A percentile compares a stretch with the other conserved stretches of the same genome.
phyloP scores from a whole-genome alignment of 2,888 invertebrate genomes.

The Frankliniella fusca region DNA sequence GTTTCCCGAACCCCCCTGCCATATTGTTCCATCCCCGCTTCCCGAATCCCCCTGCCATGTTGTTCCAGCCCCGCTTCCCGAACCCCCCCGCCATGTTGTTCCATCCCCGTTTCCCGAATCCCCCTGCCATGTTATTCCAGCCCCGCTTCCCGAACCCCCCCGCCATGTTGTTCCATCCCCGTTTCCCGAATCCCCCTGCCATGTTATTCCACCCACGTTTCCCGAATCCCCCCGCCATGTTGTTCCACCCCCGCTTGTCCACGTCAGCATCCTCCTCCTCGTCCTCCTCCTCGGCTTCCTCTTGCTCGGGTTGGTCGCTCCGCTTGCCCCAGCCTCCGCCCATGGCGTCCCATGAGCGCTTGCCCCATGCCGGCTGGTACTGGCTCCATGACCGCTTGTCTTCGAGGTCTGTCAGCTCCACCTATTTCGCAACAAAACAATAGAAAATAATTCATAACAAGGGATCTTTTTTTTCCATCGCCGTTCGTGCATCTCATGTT shows the following conservation, averaged over 20 bases:
- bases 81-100: not conserved
- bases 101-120: not conserved
- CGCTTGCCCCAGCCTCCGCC: conserved; percentile 9
- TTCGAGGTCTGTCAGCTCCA: not conserved
- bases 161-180: not conserved
- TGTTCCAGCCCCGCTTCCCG: not conserved
- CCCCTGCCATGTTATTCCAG: not conserved
- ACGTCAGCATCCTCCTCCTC: not conserved
- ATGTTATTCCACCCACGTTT: not conserved
- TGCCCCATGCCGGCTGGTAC: not conserved
- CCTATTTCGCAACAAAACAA: not conserved
- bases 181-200: not conserved
- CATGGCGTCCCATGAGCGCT: not conserved
- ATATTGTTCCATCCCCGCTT: not conserved
- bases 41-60: not conserved
- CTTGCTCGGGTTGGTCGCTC: not conserved
- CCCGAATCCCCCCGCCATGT: not conserved
- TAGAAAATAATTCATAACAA: not conserved
- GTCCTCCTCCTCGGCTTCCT: not conserved
- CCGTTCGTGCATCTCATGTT: too few species aligned
- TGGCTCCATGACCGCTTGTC: conserved; percentile 20
- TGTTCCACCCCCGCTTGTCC: conserved; percentile 4
- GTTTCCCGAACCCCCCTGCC: not conserved
- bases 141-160: not conserved
- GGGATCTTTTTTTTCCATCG: not conserved